Evolutionary conservation across 2,888 invertebrate genomes (phyloP).

Genomic region (Pristionchus exspectatus): DNA sequence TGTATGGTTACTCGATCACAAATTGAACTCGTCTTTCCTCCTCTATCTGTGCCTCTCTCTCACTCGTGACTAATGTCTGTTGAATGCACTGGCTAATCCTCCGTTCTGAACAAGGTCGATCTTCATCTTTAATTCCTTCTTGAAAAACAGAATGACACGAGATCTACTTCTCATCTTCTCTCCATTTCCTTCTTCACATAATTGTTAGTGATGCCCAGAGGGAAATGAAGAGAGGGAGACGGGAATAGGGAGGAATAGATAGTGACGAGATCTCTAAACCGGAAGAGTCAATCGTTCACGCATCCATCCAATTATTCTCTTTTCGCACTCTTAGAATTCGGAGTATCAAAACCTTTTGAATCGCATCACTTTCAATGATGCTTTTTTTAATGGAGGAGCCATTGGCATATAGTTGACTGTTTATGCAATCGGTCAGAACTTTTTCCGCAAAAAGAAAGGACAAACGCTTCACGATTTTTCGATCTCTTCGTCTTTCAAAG

Average conservation of each 20-base stretch:
- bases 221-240: not conserved
- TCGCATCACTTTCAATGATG: not conserved
- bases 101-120: conserved; percentile 21
- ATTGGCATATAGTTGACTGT: not conserved
- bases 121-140: not conserved
- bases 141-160: not conserved
- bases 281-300: conserved; percentile 5
- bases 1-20: not conserved
- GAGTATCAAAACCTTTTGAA: not conserved
- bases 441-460: not conserved
- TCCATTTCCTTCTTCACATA: not conserved
- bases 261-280: conserved; percentile 3
- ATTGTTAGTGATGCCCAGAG: not conserved
- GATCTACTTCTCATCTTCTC: not conserved
- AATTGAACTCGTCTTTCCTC: not conserved
- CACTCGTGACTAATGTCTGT: not conserved
- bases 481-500: not conserved
- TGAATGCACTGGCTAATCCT: not conserved
- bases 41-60: not conserved
- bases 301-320: not conserved
- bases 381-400: not conserved
- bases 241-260: not conserved
- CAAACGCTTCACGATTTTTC: not conserved
- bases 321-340: not conserved
- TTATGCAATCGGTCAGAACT: not conserved